These are phyloP conservation scores for Tachyglossus aculeatus DNA, from an alignment of 2,797 vertebrate genomes.

Conservation along the genomic window DNA sequence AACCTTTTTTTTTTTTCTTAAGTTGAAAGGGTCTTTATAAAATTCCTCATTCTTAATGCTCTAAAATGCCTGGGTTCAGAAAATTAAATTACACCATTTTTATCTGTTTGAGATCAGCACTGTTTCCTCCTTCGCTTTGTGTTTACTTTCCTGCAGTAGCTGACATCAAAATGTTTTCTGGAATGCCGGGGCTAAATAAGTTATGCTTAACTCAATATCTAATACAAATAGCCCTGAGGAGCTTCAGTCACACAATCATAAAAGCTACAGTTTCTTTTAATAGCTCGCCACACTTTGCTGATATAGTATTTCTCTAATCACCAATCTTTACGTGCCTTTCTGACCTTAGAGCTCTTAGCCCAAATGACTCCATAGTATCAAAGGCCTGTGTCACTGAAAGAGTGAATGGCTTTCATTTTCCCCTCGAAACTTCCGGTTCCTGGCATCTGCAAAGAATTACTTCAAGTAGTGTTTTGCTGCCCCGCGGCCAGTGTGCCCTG, in stretches of 20 bases:
- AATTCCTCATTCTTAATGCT: conserved; percentile 75
- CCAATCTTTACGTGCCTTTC: conserved; percentile 84
- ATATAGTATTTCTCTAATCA: conserved; percentile 87
- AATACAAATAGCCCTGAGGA: conserved; percentile 83
- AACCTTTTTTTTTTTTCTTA: conserved; percentile 56
- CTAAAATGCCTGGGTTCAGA: conserved; percentile 71
- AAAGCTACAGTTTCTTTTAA: conserved; percentile 82
- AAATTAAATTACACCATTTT: conserved; percentile 86
- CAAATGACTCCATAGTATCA: conserved; percentile 81
- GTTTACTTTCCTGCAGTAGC: conserved; percentile 84
- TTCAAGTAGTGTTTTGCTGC: conserved; percentile 77
- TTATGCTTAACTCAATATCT: conserved; percentile 91
- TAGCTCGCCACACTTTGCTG: conserved; percentile 82
- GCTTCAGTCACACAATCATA: conserved; percentile 79
- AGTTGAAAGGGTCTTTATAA: conserved; percentile 72
- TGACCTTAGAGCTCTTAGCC: conserved; percentile 79
- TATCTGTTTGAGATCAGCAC: conserved; percentile 79
- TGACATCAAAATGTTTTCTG: conserved; percentile 85
- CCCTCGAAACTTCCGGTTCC: conserved; percentile 82
- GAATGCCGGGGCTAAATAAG: conserved; percentile 84
- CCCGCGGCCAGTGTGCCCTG: conserved; percentile 79
- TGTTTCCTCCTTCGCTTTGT: conserved; percentile 78
- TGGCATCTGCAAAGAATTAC: conserved; percentile 90
- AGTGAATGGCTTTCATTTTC: conserved; percentile 86
- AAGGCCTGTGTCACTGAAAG: conserved; percentile 81